phyloP scores from a whole-genome alignment of 2,888 invertebrate species.

The Diaprepes abbreviatus region DNA sequence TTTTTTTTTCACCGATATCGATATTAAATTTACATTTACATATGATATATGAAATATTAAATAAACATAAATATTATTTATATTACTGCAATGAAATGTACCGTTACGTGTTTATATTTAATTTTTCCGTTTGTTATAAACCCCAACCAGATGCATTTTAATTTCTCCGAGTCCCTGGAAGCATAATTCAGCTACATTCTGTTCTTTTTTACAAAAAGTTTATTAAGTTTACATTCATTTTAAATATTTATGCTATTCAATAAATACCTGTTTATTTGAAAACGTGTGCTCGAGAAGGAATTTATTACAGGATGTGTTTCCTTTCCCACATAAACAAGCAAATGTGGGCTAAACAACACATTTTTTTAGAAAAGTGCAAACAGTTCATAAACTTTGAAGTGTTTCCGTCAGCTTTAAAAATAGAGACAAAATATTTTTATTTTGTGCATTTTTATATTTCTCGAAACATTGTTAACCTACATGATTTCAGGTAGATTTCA shows the following conservation, averaged over 20 bases:
- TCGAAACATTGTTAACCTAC: background rate
- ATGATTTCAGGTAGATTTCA: background rate
- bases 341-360: constrained; percentile 38
- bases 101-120: too few relatives aligned
- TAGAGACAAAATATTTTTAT: constrained; percentile 23
- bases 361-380: constrained; percentile 29
- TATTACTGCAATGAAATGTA: too few relatives aligned
- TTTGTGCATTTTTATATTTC: background rate
- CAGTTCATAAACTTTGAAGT: constrained; percentile 34
- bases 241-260: constrained; percentile 44
- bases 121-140: too few relatives aligned
- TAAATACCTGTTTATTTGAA: constrained; percentile 39
- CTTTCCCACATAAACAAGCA: constrained; percentile 47
- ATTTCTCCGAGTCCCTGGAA: too few relatives aligned
- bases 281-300: constrained; percentile 26
- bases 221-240: constrained; percentile 34
- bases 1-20: too few relatives aligned
- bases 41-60: too few relatives aligned
- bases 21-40: too few relatives aligned
- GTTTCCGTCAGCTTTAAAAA: constrained; percentile 35
- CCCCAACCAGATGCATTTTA: too few relatives aligned
- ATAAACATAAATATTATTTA: too few relatives aligned
- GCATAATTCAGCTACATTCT: too few relatives aligned
- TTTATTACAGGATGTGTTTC: constrained; percentile 49
- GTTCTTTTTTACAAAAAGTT: constrained; percentile 2